Evolutionary conservation across 1,140 invertebrate genomes (phyloP).

Genomic region (Pissodes strobi): DNA sequence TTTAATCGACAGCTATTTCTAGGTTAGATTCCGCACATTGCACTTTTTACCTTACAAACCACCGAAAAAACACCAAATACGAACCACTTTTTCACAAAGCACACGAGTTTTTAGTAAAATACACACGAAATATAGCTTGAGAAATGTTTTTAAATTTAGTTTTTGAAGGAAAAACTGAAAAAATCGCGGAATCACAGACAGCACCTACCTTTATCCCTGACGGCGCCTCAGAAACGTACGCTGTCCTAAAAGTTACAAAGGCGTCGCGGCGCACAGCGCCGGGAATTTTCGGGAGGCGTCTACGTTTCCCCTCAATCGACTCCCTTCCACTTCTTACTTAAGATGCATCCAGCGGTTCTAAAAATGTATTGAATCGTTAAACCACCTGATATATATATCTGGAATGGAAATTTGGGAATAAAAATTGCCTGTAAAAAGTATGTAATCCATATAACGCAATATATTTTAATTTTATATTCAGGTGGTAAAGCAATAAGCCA

Average conservation of each 20-base stretch:
- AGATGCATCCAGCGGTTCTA: slow-evolving; percentile 32
- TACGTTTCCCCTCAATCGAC: slow-evolving; percentile 28
- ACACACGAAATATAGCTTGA: background rate
- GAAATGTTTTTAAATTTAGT: slow-evolving; percentile 3
- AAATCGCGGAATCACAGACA: slow-evolving; percentile 4
- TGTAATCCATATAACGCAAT: no score
- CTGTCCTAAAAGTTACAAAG: slow-evolving; percentile 54
- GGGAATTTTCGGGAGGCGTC: slow-evolving; percentile 37
- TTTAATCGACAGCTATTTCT: slow-evolving; percentile 1
- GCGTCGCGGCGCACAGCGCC: slow-evolving; percentile 51
- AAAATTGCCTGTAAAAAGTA: no score
- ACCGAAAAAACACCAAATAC: no score
- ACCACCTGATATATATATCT: no score
- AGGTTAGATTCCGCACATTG: slow-evolving; percentile 20
- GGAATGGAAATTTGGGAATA: no score
- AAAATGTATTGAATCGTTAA: no score
- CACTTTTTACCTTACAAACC: background rate
- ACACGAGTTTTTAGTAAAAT: no score
- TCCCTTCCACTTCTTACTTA: slow-evolving; percentile 40
- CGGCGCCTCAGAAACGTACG: slow-evolving; percentile 53
- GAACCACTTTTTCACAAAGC: no score
- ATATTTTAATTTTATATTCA: no score
- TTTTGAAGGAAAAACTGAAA: slow-evolving; percentile 1
- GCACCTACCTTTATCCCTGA: slow-evolving; percentile 53
- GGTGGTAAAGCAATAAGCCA: no score